Evolutionary conservation across 2,888 invertebrate genomes (phyloP).

Genomic region (Synergus itoensis): DNA sequence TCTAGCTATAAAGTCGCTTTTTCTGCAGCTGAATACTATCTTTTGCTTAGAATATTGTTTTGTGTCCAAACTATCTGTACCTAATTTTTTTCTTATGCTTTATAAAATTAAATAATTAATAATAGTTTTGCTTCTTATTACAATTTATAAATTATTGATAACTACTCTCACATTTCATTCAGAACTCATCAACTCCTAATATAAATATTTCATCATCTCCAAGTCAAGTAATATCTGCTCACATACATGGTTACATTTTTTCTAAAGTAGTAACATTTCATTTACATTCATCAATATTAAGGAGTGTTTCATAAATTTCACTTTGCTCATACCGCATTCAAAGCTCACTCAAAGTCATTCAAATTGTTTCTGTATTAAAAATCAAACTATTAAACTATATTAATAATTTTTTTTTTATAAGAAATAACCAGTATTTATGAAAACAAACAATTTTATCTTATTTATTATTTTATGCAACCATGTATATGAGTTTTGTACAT

Average conservation of each 20-base stretch:
- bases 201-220: not conserved
- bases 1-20: not conserved
- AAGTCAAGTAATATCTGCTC: not conserved
- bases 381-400: not conserved
- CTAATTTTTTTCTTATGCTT: not conserved
- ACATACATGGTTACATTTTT: not conserved
- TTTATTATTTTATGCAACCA: not conserved
- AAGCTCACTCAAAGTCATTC: not conserved
- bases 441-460: too few relatives aligned
- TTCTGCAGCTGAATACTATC: not conserved
- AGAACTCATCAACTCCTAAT: not conserved
- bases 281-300: not conserved
- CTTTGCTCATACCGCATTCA: not conserved
- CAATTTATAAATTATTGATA: not conserved
- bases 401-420: not conserved
- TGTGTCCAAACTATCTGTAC: not conserved
- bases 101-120: not conserved
- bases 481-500: constrained; percentile 58
- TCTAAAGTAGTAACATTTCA: not conserved
- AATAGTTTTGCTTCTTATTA: not conserved
- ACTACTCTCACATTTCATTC: not conserved
- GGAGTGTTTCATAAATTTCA: not conserved
- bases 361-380: not conserved
- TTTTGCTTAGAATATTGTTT: not conserved
- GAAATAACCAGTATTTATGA: not conserved